These are phyloP conservation scores for Aphis craccivora DNA, from an alignment of 1,140 invertebrate genomes.

Conservation along the genomic window DNA sequence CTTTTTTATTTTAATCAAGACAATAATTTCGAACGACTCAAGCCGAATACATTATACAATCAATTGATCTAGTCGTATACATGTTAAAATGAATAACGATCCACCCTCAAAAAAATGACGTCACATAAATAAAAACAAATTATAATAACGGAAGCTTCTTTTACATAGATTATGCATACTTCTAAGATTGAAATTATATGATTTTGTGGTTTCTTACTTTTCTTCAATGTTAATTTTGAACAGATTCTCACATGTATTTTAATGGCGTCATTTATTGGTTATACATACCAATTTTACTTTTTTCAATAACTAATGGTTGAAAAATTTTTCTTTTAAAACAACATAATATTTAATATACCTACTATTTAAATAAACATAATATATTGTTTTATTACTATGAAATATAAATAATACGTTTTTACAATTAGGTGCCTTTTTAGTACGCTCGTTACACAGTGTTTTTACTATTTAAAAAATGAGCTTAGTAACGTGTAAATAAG, in stretches of 20 bases:
- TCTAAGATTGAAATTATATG: not conserved
- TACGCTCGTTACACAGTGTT: constrained; percentile 33
- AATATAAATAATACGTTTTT: not conserved
- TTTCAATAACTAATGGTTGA: not conserved
- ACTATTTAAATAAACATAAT: not conserved
- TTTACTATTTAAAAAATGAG: constrained; percentile 30
- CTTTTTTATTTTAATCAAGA: constrained; percentile 10
- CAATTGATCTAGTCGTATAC: not conserved
- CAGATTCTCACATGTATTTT: not conserved
- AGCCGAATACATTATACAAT: constrained; percentile 21
- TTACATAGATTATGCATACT: not conserved
- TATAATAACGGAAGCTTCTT: not conserved
- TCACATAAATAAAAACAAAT: not conserved
- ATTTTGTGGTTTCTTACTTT: not conserved
- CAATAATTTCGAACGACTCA: constrained; percentile 7
- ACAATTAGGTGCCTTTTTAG: constrained; percentile 35
- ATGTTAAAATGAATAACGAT: not conserved
- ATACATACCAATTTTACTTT: not conserved
- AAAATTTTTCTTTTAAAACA: not conserved
- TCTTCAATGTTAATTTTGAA: not conserved
- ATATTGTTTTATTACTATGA: not conserved
- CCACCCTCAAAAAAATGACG: not conserved
- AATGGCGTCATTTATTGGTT: not conserved
- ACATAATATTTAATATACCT: not conserved
- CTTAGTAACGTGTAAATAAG: constrained; percentile 50